A percentile compares a stretch with the other conserved stretches of the same genome.
Evolutionary conservation across 2,113 vertebrate species (phyloP).

Genomic region (Grus americana): DNA sequence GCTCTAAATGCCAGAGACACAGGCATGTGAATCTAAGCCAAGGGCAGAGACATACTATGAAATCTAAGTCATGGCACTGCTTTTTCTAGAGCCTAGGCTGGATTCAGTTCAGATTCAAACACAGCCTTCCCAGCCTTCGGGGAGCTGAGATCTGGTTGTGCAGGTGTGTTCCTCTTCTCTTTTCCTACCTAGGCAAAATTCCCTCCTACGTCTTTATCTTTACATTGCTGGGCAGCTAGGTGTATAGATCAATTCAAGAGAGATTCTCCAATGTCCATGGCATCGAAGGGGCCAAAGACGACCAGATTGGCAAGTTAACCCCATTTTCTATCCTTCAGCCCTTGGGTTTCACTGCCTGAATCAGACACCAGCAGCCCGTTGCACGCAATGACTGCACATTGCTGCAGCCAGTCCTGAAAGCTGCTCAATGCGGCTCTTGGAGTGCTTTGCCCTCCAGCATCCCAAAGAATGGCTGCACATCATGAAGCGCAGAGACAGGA

Average conservation of each 20-base stretch:
- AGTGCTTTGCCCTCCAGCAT: background rate
- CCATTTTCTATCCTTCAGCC: background rate
- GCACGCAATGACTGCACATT: background rate
- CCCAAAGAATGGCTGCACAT: background rate
- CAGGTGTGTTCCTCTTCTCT: background rate
- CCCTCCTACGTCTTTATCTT: background rate
- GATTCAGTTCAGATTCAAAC: background rate
- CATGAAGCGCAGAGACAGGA: background rate
- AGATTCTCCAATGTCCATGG: background rate
- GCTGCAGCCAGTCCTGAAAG: background rate
- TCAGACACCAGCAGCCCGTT: background rate
- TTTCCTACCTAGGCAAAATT: background rate
- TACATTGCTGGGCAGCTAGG: background rate
- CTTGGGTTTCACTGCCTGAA: background rate
- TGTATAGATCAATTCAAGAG: background rate
- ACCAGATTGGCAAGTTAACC: background rate
- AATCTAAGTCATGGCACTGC: background rate
- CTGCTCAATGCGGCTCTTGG: background rate
- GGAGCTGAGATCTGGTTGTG: background rate
- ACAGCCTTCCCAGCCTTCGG: background rate
- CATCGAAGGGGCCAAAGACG: background rate
- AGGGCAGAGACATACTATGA: background rate
- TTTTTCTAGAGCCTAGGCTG: background rate
- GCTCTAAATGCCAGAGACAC: background rate
- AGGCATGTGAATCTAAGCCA: background rate